A percentile compares a stretch with the other conserved stretches of the same genome.
phyloP scores from a whole-genome alignment of 2,888 invertebrate genomes.

The Brachypalpus laphriformis region DNA sequence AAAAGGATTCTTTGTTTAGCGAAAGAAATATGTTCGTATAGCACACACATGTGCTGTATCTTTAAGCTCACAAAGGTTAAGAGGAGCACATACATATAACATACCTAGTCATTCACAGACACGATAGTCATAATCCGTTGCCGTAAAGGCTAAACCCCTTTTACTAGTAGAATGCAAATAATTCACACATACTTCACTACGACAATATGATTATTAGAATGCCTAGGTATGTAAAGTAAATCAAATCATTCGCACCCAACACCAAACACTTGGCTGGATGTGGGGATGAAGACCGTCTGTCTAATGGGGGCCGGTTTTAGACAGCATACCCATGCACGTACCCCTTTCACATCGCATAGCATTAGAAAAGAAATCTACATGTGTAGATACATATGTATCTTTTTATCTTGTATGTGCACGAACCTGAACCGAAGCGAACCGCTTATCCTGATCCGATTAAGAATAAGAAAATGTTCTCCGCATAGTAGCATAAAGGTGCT shows the following conservation, averaged over 20 bases:
- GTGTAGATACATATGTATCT: slow-evolving; percentile 16
- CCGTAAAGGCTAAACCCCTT: slow-evolving; percentile 23
- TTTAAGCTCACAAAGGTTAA: slow-evolving; percentile 23
- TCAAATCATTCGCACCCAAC: slow-evolving; percentile 55
- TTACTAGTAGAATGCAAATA: slow-evolving; percentile 50
- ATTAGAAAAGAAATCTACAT: slow-evolving; percentile 15
- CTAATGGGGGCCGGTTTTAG: background rate
- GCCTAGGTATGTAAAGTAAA: slow-evolving; percentile 21
- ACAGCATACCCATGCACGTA: slow-evolving; percentile 22
- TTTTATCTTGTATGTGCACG: slow-evolving; percentile 30
- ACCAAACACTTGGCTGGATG: slow-evolving; percentile 18
- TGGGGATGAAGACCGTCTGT: background rate
- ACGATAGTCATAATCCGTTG: slow-evolving; percentile 35
- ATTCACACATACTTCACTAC: slow-evolving; percentile 34
- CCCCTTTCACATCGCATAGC: slow-evolving; percentile 15
- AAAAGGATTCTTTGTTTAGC: slow-evolving; percentile 22
- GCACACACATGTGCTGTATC: background rate
- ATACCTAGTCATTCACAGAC: background rate
- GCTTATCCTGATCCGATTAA: slow-evolving; percentile 76
- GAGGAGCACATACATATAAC: background rate
- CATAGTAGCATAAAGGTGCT: slow-evolving; percentile 37
- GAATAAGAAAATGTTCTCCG: slow-evolving; percentile 65
- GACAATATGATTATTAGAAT: slow-evolving; percentile 35
- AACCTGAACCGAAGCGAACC: slow-evolving; percentile 51
- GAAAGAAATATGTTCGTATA: slow-evolving; percentile 34